Conservation (phyloP, 2,113 vertebrate genomes). For the Pogonocichla stellata region DNA sequence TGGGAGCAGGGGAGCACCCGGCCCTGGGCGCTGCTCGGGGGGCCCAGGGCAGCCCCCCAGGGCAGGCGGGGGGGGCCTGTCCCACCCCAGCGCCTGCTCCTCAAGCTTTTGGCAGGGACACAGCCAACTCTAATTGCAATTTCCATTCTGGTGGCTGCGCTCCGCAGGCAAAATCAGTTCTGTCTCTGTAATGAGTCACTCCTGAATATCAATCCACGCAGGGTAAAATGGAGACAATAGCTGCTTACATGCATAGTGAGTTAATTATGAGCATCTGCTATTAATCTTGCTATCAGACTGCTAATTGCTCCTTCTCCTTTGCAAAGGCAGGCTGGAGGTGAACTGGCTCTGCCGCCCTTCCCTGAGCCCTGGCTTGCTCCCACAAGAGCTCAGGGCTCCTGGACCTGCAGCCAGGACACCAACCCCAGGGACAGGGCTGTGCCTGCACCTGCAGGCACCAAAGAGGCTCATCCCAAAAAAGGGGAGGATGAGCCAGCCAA, state of each 20-base stretch:
- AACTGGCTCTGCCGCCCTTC: not conserved
- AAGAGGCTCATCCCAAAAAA: not conserved
- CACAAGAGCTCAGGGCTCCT: accelerated
- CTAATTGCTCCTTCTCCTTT: constrained; percentile 66
- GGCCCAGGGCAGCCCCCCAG: not conserved
- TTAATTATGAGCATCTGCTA: constrained; percentile 71
- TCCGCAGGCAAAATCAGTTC: constrained; percentile 55
- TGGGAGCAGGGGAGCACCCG: not conserved
- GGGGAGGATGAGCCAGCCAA: accelerated
- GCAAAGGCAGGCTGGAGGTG: constrained; percentile 28
- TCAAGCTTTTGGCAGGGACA: not conserved
- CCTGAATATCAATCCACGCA: constrained; percentile 56
- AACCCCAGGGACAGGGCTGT: not conserved
- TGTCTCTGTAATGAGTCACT: constrained; percentile 63
- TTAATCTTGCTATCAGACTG: constrained; percentile 70
- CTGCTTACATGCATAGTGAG: constrained; percentile 68
- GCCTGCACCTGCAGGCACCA: accelerated
- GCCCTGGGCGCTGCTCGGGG: accelerated
- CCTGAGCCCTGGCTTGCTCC: not conserved
- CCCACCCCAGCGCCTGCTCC: not conserved
- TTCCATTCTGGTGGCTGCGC: constrained; percentile 54
- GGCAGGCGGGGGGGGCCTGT: not conserved
- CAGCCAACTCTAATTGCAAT: constrained; percentile 48
- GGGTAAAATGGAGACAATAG: constrained; percentile 65
- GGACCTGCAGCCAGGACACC: not conserved